phyloP scores from a whole-genome alignment of 2,888 invertebrate genomes.

The Cheilosia scutellata region DNA sequence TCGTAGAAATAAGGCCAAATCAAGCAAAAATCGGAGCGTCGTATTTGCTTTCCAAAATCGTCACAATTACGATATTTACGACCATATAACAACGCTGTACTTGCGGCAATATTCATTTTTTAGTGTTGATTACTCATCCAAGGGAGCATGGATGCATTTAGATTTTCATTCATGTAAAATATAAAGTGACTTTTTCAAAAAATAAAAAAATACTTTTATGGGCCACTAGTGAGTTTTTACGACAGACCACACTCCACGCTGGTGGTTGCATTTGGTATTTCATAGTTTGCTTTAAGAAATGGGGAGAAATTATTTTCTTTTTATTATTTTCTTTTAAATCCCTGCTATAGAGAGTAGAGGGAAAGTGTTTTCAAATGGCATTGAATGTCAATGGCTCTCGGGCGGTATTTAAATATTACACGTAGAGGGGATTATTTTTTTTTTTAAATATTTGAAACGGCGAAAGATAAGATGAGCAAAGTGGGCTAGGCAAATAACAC shows the following conservation, averaged over 20 bases:
- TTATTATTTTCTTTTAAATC: not conserved
- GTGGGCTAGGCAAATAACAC: conserved; percentile 2
- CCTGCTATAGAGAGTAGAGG: not conserved
- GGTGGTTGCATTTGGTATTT: not conserved
- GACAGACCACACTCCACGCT: not conserved
- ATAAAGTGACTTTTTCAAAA: no score
- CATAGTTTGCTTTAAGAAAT: not conserved
- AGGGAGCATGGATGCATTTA: not conserved
- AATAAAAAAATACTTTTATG: no score
- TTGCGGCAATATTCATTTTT: not conserved
- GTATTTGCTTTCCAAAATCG: no score
- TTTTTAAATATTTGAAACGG: not conserved
- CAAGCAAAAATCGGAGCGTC: no score
- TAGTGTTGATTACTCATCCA: not conserved
- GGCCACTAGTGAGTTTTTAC: not conserved
- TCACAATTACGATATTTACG: no score
- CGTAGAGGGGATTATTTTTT: not conserved
- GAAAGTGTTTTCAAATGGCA: not conserved
- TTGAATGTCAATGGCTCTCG: not conserved
- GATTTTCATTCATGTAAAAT: not conserved
- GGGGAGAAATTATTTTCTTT: not conserved
- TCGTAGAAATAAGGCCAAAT: no score
- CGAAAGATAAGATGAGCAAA: not conserved
- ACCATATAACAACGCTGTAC: no score
- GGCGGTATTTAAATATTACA: not conserved